A percentile compares a stretch with the other conserved stretches of the same genome.
These are phyloP conservation scores for Noctua janthina DNA, from an alignment of 2,888 invertebrate genomes.

Conservation along the genomic window DNA sequence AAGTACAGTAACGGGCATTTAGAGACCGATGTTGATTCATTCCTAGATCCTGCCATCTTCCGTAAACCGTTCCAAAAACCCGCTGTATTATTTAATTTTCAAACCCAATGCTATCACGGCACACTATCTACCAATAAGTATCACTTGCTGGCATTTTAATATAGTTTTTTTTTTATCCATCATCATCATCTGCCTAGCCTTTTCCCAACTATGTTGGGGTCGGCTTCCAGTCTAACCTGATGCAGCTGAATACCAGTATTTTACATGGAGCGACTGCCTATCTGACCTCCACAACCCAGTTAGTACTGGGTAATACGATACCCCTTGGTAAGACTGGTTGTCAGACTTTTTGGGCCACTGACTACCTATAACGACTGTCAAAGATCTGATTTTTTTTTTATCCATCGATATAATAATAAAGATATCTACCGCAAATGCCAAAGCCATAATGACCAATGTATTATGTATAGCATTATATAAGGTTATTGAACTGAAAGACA, in stretches of 20 bases:
- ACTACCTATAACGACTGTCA: no score
- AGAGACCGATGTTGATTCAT: not conserved
- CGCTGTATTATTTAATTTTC: not conserved
- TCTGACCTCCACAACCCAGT: no score
- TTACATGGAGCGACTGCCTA: no score
- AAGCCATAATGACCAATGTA: conserved; percentile 38
- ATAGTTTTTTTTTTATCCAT: not conserved
- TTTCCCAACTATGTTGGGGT: no score
- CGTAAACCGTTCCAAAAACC: not conserved
- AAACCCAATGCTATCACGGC: not conserved
- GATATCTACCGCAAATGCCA: conserved; percentile 19
- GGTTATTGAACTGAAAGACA: conserved; percentile 67
- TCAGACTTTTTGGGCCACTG: no score
- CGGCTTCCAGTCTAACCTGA: no score
- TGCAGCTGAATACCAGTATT: no score
- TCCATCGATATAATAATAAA: conserved; percentile 13
- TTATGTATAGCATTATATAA: conserved; percentile 38
- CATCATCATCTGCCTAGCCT: no score
- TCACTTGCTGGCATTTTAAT: conserved; percentile 23
- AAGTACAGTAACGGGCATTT: not conserved
- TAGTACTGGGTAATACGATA: no score
- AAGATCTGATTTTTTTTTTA: conserved; percentile 6
- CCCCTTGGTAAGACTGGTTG: no score
- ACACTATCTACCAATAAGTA: conserved; percentile 7
- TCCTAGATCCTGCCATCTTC: not conserved